Conservation (phyloP, 2,888 invertebrate genomes). For the Drosophila lacicola region DNA sequence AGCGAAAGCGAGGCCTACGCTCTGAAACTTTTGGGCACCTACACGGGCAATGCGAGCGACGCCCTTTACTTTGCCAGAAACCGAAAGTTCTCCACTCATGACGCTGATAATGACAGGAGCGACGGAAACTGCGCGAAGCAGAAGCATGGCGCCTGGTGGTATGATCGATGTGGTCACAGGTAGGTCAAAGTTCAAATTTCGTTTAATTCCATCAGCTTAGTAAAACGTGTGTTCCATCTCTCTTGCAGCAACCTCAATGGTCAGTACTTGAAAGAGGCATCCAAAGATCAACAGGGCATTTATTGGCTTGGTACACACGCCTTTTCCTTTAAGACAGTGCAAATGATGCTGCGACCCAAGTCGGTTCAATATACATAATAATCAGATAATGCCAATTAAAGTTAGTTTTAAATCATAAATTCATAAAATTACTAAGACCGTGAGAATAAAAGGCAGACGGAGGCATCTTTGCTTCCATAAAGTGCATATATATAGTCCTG, state of each 20-base stretch:
- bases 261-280: neutral
- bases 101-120: slow-evolving; percentile 1
- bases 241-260: slow-evolving; percentile 11
- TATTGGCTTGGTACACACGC: neutral
- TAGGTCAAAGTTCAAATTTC: neutral
- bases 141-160: slow-evolving; percentile 15
- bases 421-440: too few relatives aligned
- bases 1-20: slow-evolving; percentile 1
- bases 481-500: too few relatives aligned
- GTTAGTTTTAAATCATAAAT: too few relatives aligned
- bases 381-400: too few relatives aligned
- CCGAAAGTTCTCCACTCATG: slow-evolving; percentile 1
- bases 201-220: too few relatives aligned
- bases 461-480: too few relatives aligned
- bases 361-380: neutral
- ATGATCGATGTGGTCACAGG: slow-evolving; percentile 14
- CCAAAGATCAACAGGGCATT: neutral
- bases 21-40: neutral
- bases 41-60: slow-evolving; percentile 3
- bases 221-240: neutral
- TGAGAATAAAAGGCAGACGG: too few relatives aligned
- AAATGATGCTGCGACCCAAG: slow-evolving; percentile 9
- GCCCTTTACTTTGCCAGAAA: neutral
- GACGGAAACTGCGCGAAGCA: neutral
- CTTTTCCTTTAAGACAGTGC: slow-evolving; percentile 3